Evolutionary conservation across 2,888 invertebrate species (phyloP).

Genomic region (Amphipyra tragopoginis): DNA sequence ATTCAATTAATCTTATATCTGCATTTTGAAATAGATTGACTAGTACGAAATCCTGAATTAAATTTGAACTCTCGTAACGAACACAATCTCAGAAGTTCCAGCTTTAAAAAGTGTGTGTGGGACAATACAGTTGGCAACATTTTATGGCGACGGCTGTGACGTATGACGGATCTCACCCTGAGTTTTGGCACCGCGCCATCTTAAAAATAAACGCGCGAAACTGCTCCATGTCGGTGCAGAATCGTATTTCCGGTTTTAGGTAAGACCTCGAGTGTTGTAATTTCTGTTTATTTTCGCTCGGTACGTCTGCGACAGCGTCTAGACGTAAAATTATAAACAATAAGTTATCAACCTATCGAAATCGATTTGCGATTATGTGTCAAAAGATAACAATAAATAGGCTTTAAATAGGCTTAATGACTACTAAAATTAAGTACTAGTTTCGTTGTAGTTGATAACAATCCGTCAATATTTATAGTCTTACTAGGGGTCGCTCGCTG

Average conservation of each 20-base stretch:
- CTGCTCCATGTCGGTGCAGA: conserved; percentile 51
- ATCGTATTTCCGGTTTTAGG: conserved; percentile 71
- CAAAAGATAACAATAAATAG: not conserved
- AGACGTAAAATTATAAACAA: conserved; percentile 18
- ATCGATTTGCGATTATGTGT: too few relatives aligned
- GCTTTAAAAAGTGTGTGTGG: too few relatives aligned
- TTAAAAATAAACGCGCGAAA: conserved; percentile 78
- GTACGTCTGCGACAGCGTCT: conserved; percentile 36
- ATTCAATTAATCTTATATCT: too few relatives aligned
- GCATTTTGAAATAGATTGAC: too few relatives aligned
- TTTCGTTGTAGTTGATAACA: too few relatives aligned
- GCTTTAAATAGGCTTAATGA: too few relatives aligned
- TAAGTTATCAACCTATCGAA: conserved; percentile 2
- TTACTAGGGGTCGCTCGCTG: too few relatives aligned
- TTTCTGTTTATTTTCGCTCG: conserved; percentile 17
- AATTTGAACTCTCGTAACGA: too few relatives aligned
- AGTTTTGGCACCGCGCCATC: conserved; percentile 77
- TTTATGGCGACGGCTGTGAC: conserved; percentile 27
- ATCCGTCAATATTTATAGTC: too few relatives aligned
- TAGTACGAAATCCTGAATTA: too few relatives aligned
- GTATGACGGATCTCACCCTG: conserved; percentile 49
- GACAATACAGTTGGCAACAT: conserved; percentile 54
- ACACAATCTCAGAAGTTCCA: too few relatives aligned
- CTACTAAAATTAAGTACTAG: too few relatives aligned
- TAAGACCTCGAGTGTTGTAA: conserved; percentile 20